Base-by-base conservation (phyloP, 2,113 vertebrate genomes). In the Rhea americana region DNA sequence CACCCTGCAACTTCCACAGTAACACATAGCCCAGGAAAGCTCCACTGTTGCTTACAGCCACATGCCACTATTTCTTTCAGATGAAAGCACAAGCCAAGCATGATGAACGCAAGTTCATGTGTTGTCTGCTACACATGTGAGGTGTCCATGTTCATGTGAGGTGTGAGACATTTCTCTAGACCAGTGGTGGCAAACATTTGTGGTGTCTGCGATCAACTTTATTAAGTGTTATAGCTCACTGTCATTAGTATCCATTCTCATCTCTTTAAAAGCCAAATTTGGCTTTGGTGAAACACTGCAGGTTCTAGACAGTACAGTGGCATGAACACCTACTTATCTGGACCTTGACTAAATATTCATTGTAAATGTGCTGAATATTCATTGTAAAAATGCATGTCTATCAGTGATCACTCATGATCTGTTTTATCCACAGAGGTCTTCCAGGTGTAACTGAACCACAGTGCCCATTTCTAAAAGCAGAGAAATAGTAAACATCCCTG, bases 401-500 rank as follows among this genome's bases (percentile, higher is more conserved):
- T 13, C 30, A 1, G 77, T 7, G 15, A 39, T 2, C 43, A 39
- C 4, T 37, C 84, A 17, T 13, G 53, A 47, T 5, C 41, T 63
- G 1, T 0, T 28, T 17, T 22, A 73, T 25, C 81, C 79, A 35
- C 43, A 62, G 78, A 6, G 11, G 10, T 19, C 47, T 87, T 50
- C 21, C 15, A 68, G 73, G 15, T 45, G 17, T 8, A 39, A 18
- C 25, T 73, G 82, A 51, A 47, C 35, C 56, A 25, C 41, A 13
- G 39, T 0, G 3, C 0, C 0, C 3, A 15, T 11, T 32, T 11
- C 41, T 53, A 48, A 76, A 71, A 76, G 9, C 43, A 61, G n/a
- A 43, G 41, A 26, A 72, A 17, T 0, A 75, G 47, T 25, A 55
- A 80, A 72, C 48, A 8, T 47, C 65, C 50, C 65, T 55, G 9